These are phyloP conservation scores for Drosophila repleta DNA, from an alignment of 1,140 invertebrate species.

Conservation along the genomic window DNA sequence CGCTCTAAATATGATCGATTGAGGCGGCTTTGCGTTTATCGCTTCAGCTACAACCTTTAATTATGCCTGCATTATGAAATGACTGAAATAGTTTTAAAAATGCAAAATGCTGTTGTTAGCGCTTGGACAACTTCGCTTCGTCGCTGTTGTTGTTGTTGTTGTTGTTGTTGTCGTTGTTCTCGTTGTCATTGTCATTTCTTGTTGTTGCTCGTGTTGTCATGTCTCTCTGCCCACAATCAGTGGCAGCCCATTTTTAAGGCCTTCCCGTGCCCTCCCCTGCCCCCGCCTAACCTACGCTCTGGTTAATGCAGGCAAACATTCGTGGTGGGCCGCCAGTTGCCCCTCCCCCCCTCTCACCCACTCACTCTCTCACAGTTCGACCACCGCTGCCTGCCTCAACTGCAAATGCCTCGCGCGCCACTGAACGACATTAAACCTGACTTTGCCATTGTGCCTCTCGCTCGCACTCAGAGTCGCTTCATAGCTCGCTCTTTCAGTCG, in stretches of 20 bases:
- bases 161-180: constrained; percentile 19
- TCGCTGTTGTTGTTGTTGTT: constrained; percentile 17
- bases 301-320: neutral
- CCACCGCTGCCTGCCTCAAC: constrained; percentile 67
- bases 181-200: constrained; percentile 1
- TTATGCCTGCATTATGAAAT: constrained; percentile 11
- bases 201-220: constrained; percentile 28
- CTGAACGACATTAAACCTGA: constrained; percentile 81
- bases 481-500: constrained; percentile 19
- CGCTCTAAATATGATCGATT: neutral
- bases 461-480: constrained; percentile 8
- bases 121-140: neutral
- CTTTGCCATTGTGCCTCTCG: constrained; percentile 52
- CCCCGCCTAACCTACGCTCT: neutral
- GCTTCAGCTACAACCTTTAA: neutral
- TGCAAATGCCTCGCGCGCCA: constrained; percentile 64
- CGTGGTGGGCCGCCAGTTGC: constrained; percentile 1
- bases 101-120: constrained; percentile 12
- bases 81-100: neutral
- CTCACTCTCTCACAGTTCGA: neutral
- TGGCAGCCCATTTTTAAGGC: constrained; percentile 55
- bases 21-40: neutral
- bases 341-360: neutral
- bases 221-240: constrained; percentile 62
- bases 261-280: neutral